Conservation (phyloP, 1,140 invertebrate genomes). For the Bombus balteatus region DNA sequence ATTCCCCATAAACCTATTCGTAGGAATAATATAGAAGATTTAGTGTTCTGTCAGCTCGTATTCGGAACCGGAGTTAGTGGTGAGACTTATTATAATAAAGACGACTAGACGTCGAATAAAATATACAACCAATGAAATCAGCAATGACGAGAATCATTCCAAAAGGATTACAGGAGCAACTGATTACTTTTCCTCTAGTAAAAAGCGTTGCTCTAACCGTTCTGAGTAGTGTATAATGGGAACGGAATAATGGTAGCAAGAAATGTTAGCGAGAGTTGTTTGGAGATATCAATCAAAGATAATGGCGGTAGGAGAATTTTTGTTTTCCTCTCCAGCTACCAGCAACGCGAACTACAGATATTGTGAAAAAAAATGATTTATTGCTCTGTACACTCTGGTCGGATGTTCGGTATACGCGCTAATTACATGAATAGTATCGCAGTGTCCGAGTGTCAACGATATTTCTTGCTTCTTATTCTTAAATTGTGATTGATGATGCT, state of each 20-base stretch:
- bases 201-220: constrained; percentile 32
- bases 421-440: constrained; percentile 35
- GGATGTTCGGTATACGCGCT: constrained; percentile 20
- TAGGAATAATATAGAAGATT: too few relatives aligned
- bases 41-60: background rate
- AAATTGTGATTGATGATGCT: constrained; percentile 41
- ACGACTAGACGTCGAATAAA: background rate
- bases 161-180: constrained; percentile 12
- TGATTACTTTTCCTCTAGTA: constrained; percentile 18
- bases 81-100: background rate
- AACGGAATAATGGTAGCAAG: constrained; percentile 45
- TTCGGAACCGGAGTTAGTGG: background rate
- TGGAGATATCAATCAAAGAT: constrained; percentile 52
- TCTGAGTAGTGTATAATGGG: constrained; percentile 44
- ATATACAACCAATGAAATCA: background rate
- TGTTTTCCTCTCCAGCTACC: constrained; percentile 27
- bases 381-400: constrained; percentile 30
- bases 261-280: constrained; percentile 37
- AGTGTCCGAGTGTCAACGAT: constrained; percentile 39
- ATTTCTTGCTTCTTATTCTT: constrained; percentile 27
- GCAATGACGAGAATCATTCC: background rate
- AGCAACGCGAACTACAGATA: background rate
- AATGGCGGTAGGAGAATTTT: constrained; percentile 43
- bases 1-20: background rate
- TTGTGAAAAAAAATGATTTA: constrained; percentile 45